Percentiles rank a stretch among this genome's conserved stretches.
These are phyloP conservation scores for Heloderma charlesbogerti DNA, from an alignment of 2,113 vertebrate genomes.

Conservation along the genomic window DNA sequence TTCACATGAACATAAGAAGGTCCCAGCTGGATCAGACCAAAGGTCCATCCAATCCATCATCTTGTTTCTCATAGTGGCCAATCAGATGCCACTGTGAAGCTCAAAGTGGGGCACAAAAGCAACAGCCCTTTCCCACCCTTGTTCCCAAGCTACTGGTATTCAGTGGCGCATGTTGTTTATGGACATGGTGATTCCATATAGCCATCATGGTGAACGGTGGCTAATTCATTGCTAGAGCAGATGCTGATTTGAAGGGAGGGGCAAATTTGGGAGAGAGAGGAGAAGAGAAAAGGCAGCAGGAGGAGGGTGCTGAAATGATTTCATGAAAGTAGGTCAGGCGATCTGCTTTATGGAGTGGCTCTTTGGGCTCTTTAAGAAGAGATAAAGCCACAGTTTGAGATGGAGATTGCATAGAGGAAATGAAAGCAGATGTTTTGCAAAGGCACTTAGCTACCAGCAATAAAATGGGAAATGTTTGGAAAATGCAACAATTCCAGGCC, in stretches of 20 bases:
- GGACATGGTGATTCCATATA: not conserved
- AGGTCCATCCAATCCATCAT: no score
- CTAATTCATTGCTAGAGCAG: conserved; percentile 2
- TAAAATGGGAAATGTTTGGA: conserved; percentile 52
- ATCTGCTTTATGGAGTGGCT: not conserved
- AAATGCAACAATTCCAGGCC: conserved; percentile 48
- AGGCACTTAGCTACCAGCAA: conserved; percentile 48
- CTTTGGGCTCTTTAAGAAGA: conserved; percentile 44
- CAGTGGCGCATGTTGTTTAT: not conserved
- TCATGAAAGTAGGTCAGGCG: conserved; percentile 37
- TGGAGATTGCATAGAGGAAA: not conserved
- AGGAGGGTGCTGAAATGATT: not conserved
- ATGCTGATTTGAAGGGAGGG: not conserved
- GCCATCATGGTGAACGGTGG: not conserved
- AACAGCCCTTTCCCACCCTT: no score
- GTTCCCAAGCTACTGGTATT: no score
- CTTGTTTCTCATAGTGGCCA: no score
- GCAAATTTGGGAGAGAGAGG: not conserved
- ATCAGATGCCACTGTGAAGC: no score
- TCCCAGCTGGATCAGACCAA: no score
- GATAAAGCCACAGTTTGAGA: conserved; percentile 6
- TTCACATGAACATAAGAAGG: no score
- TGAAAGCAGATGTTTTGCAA: conserved; percentile 58
- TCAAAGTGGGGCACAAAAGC: no score
- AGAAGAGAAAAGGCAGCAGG: not conserved